Percentiles rank a stretch among this genome's conserved stretches.
Evolutionary conservation across 2,888 invertebrate species (phyloP).

Genomic region (Rhabditoides inermis): DNA sequence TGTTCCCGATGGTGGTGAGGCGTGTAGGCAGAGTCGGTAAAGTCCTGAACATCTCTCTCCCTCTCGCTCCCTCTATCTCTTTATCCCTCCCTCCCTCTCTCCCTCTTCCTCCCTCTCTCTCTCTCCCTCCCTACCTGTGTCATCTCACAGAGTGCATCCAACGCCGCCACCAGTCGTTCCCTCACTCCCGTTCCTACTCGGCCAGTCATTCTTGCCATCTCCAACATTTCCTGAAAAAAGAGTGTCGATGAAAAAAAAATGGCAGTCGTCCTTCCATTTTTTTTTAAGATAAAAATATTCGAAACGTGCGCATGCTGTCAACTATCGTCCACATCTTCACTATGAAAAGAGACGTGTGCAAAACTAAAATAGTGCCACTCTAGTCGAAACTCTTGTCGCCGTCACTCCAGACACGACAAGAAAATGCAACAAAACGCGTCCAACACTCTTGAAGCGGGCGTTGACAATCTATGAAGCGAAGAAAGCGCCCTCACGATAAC

Average conservation of each 20-base stretch:
- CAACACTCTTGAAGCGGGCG: too few relatives aligned
- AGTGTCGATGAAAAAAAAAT: not conserved
- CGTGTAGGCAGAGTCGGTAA: conserved; percentile 85
- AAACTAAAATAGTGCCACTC: too few relatives aligned
- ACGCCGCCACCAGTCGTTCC: conserved; percentile 74
- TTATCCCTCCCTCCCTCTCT: not conserved
- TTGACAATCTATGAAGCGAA: too few relatives aligned
- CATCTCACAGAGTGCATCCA: conserved; percentile 84
- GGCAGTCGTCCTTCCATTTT: not conserved
- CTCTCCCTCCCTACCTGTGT: conserved; percentile 61
- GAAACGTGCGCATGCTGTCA: too few relatives aligned
- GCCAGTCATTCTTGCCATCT: conserved; percentile 75
- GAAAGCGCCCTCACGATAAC: too few relatives aligned
- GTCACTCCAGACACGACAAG: too few relatives aligned
- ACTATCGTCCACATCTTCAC: too few relatives aligned
- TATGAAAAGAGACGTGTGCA: too few relatives aligned
- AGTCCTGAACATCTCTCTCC: conserved; percentile 11
- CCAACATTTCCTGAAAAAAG: conserved; percentile 64
- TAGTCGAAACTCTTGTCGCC: too few relatives aligned
- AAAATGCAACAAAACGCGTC: too few relatives aligned
- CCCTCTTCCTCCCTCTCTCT: not conserved
- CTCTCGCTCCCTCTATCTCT: not conserved
- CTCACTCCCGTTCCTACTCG: conserved; percentile 62
- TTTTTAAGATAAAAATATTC: not conserved
- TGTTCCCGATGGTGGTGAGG: conserved; percentile 91